Evolutionary conservation across 2,888 invertebrate genomes (phyloP).

Genomic region (Ormyrus pomaceus): DNA sequence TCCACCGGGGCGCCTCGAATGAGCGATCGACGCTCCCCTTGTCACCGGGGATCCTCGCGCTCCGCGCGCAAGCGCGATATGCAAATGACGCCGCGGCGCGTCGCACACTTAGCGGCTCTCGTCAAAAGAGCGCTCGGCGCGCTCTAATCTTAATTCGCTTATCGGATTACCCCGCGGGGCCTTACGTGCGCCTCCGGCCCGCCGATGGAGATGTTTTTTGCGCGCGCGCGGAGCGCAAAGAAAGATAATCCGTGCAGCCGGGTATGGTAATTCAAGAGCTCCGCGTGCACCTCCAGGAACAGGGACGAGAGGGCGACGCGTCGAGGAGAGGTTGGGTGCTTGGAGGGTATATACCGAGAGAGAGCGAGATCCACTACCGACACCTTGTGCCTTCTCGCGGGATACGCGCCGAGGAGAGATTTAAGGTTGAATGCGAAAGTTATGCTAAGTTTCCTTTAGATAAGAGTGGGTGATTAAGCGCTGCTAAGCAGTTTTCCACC

Average conservation of each 20-base stretch:
- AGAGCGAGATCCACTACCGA: no score
- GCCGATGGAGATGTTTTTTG: conserved; percentile 72
- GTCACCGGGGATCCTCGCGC: conserved; percentile 60
- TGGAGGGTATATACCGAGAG: no score
- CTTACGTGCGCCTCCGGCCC: conserved; percentile 31
- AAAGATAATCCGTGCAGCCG: conserved; percentile 69
- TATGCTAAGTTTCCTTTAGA: no score
- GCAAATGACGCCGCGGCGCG: conserved; percentile 65
- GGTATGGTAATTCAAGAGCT: conserved; percentile 73
- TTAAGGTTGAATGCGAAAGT: no score
- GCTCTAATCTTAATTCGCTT: conserved; percentile 74
- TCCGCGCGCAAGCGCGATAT: conserved; percentile 62
- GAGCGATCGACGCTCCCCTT: conserved; percentile 56
- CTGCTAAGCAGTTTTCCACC: no score
- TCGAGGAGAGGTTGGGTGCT: no score
- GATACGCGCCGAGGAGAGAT: no score
- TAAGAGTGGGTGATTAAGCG: no score
- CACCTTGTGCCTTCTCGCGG: no score
- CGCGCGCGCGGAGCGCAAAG: conserved; percentile 59
- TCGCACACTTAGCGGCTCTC: conserved; percentile 58
- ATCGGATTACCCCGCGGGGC: conserved; percentile 72
- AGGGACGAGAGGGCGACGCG: no score
- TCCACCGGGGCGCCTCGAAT: not conserved
- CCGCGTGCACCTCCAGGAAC: not conserved
- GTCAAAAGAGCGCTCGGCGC: conserved; percentile 64